Evolutionary conservation across 2,797 vertebrate species (phyloP).

Genomic region (Argentina silus): DNA sequence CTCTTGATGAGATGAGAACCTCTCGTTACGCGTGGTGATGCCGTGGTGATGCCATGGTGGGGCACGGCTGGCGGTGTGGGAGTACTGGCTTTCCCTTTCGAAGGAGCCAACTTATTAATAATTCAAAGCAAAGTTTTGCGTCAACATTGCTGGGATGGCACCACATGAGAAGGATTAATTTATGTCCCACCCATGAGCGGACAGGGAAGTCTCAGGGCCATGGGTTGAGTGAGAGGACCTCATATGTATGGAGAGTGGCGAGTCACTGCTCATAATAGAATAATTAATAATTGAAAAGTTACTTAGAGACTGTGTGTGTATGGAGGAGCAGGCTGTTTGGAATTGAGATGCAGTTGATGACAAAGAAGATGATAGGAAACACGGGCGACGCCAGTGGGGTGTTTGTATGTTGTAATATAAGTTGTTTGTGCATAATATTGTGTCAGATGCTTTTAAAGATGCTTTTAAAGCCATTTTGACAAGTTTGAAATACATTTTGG

Average conservation of each 20-base stretch:
- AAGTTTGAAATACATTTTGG: background rate
- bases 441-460: background rate
- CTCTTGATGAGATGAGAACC: background rate
- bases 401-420: background rate
- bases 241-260: background rate
- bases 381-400: background rate
- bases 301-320: background rate
- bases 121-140: background rate
- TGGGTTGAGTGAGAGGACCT: background rate
- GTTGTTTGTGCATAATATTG: background rate
- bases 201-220: background rate
- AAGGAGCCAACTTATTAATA: background rate
- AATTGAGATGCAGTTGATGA: conserved; percentile 3
- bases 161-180: conserved; percentile 1
- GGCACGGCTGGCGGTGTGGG: background rate
- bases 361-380: background rate
- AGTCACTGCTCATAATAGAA: background rate
- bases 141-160: background rate
- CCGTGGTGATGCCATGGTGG: background rate
- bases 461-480: background rate
- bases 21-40: background rate
- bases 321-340: background rate
- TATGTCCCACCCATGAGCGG: conserved; percentile 1
- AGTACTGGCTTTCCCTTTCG: background rate
- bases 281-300: background rate